A percentile compares a stretch with the other conserved stretches of the same genome.
These are phyloP conservation scores for Myrmecobius fasciatus DNA, from an alignment of 2,113 vertebrate genomes.

Conservation along the genomic window DNA sequence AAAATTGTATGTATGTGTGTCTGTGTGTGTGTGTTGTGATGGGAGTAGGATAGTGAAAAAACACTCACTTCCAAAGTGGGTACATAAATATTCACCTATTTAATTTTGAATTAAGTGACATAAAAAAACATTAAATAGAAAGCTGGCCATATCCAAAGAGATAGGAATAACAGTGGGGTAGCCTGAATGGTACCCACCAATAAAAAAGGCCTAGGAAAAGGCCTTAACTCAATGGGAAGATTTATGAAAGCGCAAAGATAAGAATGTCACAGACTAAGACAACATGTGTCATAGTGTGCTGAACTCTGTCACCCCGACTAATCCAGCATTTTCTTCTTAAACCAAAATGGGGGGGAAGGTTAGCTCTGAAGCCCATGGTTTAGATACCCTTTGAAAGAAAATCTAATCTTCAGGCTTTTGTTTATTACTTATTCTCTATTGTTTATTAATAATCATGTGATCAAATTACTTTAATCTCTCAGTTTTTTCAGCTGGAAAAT, in stretches of 20 bases:
- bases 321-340: not conserved
- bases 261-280: not conserved
- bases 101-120: not conserved
- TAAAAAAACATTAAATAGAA: not conserved
- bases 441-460: not conserved
- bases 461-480: no score
- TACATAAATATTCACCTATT: not conserved
- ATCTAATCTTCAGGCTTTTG: not conserved
- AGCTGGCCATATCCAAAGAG: not conserved
- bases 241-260: not conserved
- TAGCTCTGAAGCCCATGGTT: not conserved
- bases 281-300: not conserved
- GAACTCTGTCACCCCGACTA: not conserved
- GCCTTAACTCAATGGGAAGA: not conserved
- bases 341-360: not conserved
- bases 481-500: no score
- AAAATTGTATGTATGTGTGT: no score
- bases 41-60: not conserved
- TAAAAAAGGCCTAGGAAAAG: not conserved
- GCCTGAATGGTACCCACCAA: not conserved
- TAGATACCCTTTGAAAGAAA: not conserved
- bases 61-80: not conserved
- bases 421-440: not conserved
- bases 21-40: not conserved
- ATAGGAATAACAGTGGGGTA: not conserved